Conservation (phyloP, 37 sponge, comb jelly and placozoan genomes). For the Cladorhizidae sp. region DNA sequence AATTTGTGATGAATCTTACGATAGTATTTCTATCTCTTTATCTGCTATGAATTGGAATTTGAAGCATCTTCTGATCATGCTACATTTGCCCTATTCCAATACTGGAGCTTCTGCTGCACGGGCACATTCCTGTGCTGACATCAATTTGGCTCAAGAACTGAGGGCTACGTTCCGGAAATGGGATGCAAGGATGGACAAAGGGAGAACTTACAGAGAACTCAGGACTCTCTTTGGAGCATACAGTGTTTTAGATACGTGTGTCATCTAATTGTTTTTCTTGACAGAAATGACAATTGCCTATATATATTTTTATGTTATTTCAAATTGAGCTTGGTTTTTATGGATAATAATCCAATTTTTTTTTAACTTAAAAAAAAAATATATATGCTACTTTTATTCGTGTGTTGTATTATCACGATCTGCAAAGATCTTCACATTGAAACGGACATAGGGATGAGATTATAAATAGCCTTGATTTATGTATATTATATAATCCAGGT, state of each 20-base stretch:
- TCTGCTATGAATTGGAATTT: neutral
- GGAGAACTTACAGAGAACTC: neutral
- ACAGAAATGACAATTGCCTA: neutral
- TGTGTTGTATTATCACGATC: too few species aligned
- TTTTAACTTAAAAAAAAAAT: neutral
- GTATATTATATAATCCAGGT: too few species aligned
- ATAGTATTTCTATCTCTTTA: neutral
- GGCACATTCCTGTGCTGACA: neutral
- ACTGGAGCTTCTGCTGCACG: neutral
- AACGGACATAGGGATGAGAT: too few species aligned
- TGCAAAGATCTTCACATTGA: too few species aligned
- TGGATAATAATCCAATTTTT: neutral
- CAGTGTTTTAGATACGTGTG: constrained; percentile 1
- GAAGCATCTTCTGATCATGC: neutral
- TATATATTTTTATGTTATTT: neutral
- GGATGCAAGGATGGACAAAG: neutral
- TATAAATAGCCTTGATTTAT: too few species aligned
- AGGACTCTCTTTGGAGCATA: neutral
- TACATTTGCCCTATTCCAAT: neutral
- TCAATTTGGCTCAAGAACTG: neutral
- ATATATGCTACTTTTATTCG: neutral
- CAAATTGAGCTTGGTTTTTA: neutral
- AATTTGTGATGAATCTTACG: neutral
- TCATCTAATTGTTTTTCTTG: neutral
- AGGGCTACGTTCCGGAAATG: neutral